These are phyloP conservation scores for Trachelus stipa DNA, from an alignment of 2,888 invertebrate species.

Conservation along the genomic window DNA sequence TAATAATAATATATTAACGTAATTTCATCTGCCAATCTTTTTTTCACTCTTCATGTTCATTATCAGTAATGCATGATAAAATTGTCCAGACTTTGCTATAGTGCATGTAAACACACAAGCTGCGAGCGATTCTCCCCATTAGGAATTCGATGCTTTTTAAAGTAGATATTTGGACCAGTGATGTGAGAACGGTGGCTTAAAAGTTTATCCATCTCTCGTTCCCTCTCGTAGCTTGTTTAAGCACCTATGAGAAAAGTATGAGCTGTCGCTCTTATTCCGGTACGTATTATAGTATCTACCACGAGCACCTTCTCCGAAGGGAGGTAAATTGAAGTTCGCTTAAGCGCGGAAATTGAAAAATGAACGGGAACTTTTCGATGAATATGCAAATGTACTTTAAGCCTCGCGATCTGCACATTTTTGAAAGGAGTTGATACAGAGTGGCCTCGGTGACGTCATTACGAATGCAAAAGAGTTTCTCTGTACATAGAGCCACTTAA, in stretches of 20 bases:
- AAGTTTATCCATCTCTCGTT: not conserved
- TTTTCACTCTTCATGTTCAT: too few species aligned
- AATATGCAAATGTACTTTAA: constrained; percentile 45
- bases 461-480: not conserved
- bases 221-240: not conserved
- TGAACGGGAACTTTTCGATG: constrained; percentile 45
- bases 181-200: not conserved
- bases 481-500: not conserved
- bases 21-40: too few species aligned
- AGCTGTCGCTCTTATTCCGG: not conserved
- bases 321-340: constrained; percentile 17
- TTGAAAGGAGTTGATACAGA: not conserved
- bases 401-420: constrained; percentile 1
- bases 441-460: not conserved
- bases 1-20: too few species aligned
- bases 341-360: constrained; percentile 47
- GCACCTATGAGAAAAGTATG: not conserved
- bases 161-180: not conserved
- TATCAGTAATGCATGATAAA: too few species aligned
- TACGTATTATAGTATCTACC: not conserved
- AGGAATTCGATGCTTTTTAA: not conserved
- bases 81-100: not conserved
- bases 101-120: not conserved
- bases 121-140: not conserved
- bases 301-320: not conserved